Conservation (phyloP, 2,113 vertebrate species). For the Brevimyrus niger region DNA sequence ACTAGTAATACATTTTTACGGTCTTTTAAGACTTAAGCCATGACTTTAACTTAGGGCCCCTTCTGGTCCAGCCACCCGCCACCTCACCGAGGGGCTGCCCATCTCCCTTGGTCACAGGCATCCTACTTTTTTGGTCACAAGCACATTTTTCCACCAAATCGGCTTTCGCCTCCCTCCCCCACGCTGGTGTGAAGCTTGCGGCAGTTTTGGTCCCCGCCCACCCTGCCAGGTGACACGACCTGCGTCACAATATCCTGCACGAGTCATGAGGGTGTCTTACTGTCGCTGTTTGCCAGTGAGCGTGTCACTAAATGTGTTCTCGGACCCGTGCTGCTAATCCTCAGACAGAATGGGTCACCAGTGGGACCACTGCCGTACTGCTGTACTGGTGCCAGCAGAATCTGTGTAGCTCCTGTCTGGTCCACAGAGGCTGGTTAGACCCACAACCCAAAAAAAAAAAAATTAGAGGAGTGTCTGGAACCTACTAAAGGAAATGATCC, state of each 20-base stretch:
- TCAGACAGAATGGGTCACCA: not conserved
- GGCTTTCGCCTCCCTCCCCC: not conserved
- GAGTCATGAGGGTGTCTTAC: not conserved
- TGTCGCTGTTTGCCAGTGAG: not conserved
- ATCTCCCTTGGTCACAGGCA: not conserved
- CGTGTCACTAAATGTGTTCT: not conserved
- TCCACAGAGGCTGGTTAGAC: not conserved
- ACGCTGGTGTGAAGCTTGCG: not conserved
- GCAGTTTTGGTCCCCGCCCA: not conserved
- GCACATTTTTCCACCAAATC: not conserved
- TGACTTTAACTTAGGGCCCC: not conserved
- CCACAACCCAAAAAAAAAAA: not conserved
- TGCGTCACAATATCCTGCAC: not conserved
- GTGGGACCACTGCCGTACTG: not conserved
- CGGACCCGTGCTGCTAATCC: not conserved
- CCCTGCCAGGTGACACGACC: not conserved
- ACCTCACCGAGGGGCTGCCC: not conserved
- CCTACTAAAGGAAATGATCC: not conserved
- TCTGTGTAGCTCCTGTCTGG: not conserved
- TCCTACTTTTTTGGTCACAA: not conserved
- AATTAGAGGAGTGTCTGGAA: not conserved
- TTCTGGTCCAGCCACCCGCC: not conserved
- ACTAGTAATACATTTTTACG: not conserved
- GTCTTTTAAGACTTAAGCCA: not conserved
- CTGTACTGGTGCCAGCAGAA: not conserved